Conservation (phyloP, 2,888 invertebrate genomes). For the Caenorhabditis auriculariae region DNA sequence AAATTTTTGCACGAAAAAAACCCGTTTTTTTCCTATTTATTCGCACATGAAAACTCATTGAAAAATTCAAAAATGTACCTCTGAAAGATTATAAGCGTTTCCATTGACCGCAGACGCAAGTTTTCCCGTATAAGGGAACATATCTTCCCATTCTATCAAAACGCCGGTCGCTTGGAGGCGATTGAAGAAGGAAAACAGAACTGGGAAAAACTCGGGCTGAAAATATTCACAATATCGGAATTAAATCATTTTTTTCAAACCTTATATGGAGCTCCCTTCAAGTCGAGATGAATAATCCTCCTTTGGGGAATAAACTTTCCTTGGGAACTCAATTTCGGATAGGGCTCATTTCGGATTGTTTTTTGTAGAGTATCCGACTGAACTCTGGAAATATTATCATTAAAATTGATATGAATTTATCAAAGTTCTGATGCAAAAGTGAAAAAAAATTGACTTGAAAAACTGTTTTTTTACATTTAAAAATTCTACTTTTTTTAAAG, state of each 20-base stretch:
- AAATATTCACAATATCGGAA: background rate
- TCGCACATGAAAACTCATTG: slow-evolving; percentile 69
- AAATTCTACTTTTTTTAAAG: no score
- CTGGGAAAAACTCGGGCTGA: slow-evolving; percentile 66
- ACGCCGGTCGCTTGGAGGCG: slow-evolving; percentile 77
- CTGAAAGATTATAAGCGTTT: slow-evolving; percentile 74
- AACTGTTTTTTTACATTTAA: no score
- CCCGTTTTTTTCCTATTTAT: slow-evolving; percentile 14
- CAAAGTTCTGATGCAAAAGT: no score
- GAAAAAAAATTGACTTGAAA: no score
- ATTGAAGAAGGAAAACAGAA: slow-evolving; percentile 72
- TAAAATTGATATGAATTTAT: no score
- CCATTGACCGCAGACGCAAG: slow-evolving; percentile 71
- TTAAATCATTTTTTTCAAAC: slow-evolving; percentile 15
- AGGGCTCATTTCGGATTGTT: slow-evolving; percentile 32
- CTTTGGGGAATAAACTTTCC: slow-evolving; percentile 54
- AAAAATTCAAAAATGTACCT: slow-evolving; percentile 68
- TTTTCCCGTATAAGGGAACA: slow-evolving; percentile 77
- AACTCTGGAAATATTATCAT: no score
- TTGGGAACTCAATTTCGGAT: slow-evolving; percentile 47
- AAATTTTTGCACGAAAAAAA: no score
- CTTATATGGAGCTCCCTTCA: slow-evolving; percentile 70
- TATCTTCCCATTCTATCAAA: slow-evolving; percentile 83
- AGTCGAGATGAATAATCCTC: slow-evolving; percentile 79
- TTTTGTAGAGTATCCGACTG: no score